Evolutionary conservation across 2,888 invertebrate species (phyloP), one percentile per base, ranked within the genome.

Genomic region (Noctua comes): DNA sequence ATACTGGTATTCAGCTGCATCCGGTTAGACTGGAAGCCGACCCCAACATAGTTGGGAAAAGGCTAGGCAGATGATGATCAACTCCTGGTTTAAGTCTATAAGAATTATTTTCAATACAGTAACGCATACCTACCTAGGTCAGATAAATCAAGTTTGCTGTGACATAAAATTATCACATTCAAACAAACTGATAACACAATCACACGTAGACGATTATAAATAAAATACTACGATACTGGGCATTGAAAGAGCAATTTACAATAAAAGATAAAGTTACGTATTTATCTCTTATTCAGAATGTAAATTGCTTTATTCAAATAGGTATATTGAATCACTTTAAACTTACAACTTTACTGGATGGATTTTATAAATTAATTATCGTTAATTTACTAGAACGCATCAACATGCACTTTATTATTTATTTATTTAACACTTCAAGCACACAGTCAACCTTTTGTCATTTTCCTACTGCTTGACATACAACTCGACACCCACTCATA

Each of bases 171-270:
- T 16, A 79, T 43, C 36, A 51, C 7, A 43, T 48, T 51, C n/a
- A 43, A 43, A 62, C 31, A 78, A 18, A 27, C 51, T 54, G 73
- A 80, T 73, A 36, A 54, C 24, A 31, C 43, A 24, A 73, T 62
- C 62, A 24, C 62, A 54, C 73, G 27, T 46, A 64, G 21, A 62
- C 18, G 73, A 65, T 66, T 66, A 66, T 46, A 64, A 36, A 48
- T 77, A 24, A 27, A 59, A 59, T 48, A 40, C 36, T 54, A 27
- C 16, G 3, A 24, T 13, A 27, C 21, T 43, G 24, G 4, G 24
- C 31, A 31, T 31, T 40, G 10, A 62, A 77, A 21, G 10, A 51
- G 11, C 8, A 24, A 21, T 36, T 18, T 31, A 31, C 8, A 62
- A 31, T 31, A 18, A 59, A 18, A 54, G n/a, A 21, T 5, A 75